phyloP scores from a whole-genome alignment of 2,113 vertebrate species.

The Corynorhinus townsendii region DNA sequence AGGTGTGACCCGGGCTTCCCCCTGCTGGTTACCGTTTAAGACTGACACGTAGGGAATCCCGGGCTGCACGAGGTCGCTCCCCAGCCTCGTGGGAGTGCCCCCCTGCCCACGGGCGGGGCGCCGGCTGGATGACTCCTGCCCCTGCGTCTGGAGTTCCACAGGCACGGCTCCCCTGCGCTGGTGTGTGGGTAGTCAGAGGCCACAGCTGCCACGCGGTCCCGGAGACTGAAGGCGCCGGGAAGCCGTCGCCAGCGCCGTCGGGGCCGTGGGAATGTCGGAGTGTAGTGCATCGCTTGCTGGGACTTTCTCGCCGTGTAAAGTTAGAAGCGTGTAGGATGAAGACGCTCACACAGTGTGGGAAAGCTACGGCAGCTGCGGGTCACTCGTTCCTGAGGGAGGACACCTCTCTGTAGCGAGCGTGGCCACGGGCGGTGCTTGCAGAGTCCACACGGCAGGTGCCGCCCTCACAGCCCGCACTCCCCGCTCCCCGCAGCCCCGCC shows the following conservation, averaged over 20 bases:
- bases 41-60: neutral
- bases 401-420: neutral
- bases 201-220: too few species aligned
- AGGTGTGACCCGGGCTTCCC: neutral
- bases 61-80: rapidly evolving
- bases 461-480: too few species aligned
- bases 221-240: neutral
- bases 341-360: neutral
- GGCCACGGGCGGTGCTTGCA: too few species aligned
- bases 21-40: rapidly evolving
- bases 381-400: neutral
- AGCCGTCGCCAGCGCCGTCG: neutral
- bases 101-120: neutral
- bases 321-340: too few species aligned
- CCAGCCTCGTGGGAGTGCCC: too few species aligned
- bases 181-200: neutral
- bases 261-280: neutral
- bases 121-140: rapidly evolving
- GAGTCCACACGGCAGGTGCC: too few species aligned
- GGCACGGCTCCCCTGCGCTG: neutral
- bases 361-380: too few species aligned
- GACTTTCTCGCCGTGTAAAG: neutral
- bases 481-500: too few species aligned
- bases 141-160: neutral
- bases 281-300: too few species aligned